Percentiles rank a stretch among this genome's conserved stretches.
Conservation (phyloP, 2,888 invertebrate species). For the Campaea margaritaria region DNA sequence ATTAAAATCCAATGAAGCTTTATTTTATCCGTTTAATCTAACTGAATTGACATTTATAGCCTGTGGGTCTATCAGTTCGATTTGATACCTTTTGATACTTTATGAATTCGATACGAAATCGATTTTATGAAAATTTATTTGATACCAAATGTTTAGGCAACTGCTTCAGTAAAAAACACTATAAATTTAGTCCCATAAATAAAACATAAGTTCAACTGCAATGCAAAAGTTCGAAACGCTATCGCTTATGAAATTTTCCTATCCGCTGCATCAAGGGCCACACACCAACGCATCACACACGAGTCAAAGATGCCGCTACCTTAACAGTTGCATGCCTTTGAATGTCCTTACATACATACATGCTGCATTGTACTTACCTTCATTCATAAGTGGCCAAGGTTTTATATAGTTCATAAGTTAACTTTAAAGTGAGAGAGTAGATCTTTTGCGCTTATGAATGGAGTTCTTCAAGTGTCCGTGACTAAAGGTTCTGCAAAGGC, state of each 20-base stretch:
- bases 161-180: too few species aligned
- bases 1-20: conserved; percentile 16
- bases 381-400: conserved; percentile 18
- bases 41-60: neutral
- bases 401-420: too few species aligned
- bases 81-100: too few species aligned
- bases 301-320: conserved; percentile 75
- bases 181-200: too few species aligned
- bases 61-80: too few species aligned
- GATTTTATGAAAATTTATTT: too few species aligned
- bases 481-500: conserved; percentile 25
- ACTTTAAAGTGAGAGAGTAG: conserved; percentile 26
- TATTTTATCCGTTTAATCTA: neutral
- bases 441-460: conserved; percentile 36
- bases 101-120: too few species aligned
- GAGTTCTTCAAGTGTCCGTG: conserved; percentile 34
- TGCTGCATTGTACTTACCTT: conserved; percentile 31
- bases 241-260: conserved; percentile 9
- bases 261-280: conserved; percentile 43
- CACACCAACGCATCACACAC: conserved; percentile 47
- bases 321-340: conserved; percentile 65
- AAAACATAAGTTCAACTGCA: too few species aligned
- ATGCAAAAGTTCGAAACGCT: conserved; percentile 34
- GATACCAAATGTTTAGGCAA: too few species aligned
- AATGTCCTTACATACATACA: conserved; percentile 26